A percentile compares a stretch with the other conserved stretches of the same genome.
Evolutionary conservation across 2,888 invertebrate species (phyloP).

Genomic region (Polia nebulosa): DNA sequence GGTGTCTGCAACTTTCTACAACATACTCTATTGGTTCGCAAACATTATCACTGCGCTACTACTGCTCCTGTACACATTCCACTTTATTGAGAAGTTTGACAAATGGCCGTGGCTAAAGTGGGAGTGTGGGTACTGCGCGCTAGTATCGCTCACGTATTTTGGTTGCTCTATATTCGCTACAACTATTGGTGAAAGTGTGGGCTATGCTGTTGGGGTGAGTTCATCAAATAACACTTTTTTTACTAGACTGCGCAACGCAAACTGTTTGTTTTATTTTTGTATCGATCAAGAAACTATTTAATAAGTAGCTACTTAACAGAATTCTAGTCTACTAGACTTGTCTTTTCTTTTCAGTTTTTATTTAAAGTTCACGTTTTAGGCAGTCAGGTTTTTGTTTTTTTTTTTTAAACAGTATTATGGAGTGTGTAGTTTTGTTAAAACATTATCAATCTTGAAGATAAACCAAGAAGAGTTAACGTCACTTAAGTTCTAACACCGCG

Average conservation of each 20-base stretch:
- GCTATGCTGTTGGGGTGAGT: slow-evolving; percentile 94
- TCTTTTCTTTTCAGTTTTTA: no score
- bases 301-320: no score
- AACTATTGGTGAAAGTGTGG: slow-evolving; percentile 90
- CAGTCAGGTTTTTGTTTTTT: background rate
- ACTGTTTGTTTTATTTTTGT: no score
- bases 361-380: no score
- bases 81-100: slow-evolving; percentile 95
- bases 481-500: no score
- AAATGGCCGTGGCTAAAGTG: slow-evolving; percentile 96
- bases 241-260: no score
- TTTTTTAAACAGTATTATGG: background rate
- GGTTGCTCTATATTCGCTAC: slow-evolving; percentile 94
- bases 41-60: slow-evolving; percentile 95
- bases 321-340: no score
- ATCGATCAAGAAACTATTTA: no score
- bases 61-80: slow-evolving; percentile 94
- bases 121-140: slow-evolving; percentile 94
- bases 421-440: background rate
- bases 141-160: slow-evolving; percentile 94
- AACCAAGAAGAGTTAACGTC: background rate
- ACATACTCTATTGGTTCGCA: slow-evolving; percentile 94
- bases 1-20: slow-evolving; percentile 94
- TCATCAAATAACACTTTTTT: slow-evolving; percentile 8
- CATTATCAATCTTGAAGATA: background rate